Conservation (phyloP, 2,113 vertebrate species). For the Ptilorrhoa leucosticta region DNA sequence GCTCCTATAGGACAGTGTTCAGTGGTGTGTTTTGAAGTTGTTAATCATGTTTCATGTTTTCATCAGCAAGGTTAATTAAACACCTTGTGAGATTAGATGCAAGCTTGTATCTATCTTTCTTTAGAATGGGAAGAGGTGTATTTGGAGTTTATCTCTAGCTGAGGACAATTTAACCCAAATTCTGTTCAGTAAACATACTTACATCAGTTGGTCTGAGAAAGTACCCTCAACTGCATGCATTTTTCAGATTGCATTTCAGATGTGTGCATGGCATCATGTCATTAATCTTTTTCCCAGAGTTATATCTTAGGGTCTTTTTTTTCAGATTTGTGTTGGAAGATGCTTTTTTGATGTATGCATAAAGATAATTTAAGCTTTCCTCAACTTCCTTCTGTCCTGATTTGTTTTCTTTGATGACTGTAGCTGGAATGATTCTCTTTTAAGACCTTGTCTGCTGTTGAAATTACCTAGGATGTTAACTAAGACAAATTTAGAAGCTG, state of each 20-base stretch:
- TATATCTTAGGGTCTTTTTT: neutral
- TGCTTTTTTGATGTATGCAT: neutral
- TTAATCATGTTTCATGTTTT: conserved; percentile 40
- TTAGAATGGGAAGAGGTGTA: neutral
- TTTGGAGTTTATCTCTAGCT: neutral
- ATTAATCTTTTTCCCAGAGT: neutral
- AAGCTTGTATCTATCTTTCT: conserved; percentile 2
- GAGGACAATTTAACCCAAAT: neutral
- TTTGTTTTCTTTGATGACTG: neutral
- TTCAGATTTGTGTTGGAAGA: neutral
- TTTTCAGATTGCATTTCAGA: neutral
- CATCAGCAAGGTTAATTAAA: conserved; percentile 55
- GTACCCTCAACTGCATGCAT: neutral
- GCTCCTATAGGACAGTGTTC: neutral
- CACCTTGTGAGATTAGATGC: neutral
- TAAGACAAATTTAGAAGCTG: neutral
- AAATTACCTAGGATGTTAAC: neutral
- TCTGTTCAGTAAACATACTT: neutral
- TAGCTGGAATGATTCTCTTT: neutral
- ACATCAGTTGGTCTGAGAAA: neutral
- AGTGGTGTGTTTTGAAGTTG: conserved; percentile 5
- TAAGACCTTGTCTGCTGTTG: neutral
- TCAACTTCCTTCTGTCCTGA: neutral
- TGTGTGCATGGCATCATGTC: neutral
- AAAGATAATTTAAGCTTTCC: neutral